Evolutionary conservation across 2,113 vertebrate genomes (phyloP).

Genomic region (Passer domesticus): DNA sequence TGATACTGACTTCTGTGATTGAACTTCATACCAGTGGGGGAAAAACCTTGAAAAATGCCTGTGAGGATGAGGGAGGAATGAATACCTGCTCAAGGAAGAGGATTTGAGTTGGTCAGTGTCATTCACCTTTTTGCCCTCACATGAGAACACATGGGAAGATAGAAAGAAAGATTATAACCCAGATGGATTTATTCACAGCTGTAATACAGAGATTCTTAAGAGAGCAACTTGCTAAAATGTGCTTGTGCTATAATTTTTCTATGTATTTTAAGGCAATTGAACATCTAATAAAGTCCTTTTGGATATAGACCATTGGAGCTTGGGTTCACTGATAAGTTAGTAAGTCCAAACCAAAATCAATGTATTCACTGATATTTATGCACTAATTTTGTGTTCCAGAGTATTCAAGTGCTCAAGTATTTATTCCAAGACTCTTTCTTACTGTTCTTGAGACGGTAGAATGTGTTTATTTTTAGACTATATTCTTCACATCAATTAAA

Average conservation of each 20-base stretch:
- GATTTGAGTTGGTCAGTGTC: neutral
- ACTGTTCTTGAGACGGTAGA: neutral
- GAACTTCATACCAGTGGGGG: neutral
- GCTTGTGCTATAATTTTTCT: neutral
- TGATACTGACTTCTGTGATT: neutral
- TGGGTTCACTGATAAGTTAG: neutral
- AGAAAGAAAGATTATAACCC: neutral
- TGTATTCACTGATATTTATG: neutral
- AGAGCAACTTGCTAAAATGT: neutral
- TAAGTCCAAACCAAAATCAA: slow-evolving; percentile 27
- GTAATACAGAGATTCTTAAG: neutral
- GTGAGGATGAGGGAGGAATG: neutral
- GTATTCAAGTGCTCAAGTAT: neutral
- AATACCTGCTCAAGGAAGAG: neutral
- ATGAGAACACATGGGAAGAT: neutral
- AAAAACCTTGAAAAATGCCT: neutral
- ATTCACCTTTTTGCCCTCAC: neutral
- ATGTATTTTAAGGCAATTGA: neutral
- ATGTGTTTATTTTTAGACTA: neutral
- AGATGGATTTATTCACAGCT: slow-evolving; percentile 1
- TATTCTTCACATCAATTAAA: neutral
- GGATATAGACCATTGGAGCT: neutral
- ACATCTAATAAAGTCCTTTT: neutral
- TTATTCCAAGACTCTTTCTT: neutral
- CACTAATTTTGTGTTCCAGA: neutral